Base-by-base conservation (phyloP, 2,113 vertebrate species). In the Danionella cerebrum region DNA sequence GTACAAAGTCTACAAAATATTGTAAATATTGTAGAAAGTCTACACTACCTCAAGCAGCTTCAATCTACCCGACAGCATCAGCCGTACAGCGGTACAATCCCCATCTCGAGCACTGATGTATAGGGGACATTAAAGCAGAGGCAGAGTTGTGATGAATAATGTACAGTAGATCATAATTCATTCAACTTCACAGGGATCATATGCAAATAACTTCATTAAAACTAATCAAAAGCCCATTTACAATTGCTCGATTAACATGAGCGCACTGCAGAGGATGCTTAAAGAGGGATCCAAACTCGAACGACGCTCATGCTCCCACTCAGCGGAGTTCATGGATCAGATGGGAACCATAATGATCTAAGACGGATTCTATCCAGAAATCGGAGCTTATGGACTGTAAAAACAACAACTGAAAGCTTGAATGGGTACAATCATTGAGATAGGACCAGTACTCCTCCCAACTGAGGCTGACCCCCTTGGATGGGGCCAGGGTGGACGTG, bases 61-160 rank as follows among this genome's bases (percentile, higher is more conserved):
- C 6, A 31, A 60, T 44, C 16, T 13, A 38, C 29, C 14, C 24
- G 24, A 13, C 39, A 60, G 12, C 16, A 13, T 1, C 39, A 18
- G 24, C 24, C 11, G 22, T 48, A 19, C 42, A 48, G 12, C 13
- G 12, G 22, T 33, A 64, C 19, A 48, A 14, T n/a, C n/a, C n/a
- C n/a, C n/a, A n/a, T n/a, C n/a, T 27, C 29, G 12, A 31, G 16
- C 12, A 22, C 35, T 16, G 39, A 27, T 29, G 27, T 65, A 38
- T 53, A 42, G 38, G 41, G 7, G 50, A 31, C 45, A 70, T 39
- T 57, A 51, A 64, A 53, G 18, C 7, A 31, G 29, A 31, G 45
- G 53, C 67, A 3, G 29, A 33, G 50, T 54, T 70, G 45, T 58
- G 4, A 80, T 84, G 73, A 84, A 83, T 81, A 80, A 83, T 82